Percentiles rank a stretch among this genome's conserved stretches.
Conservation (phyloP, 2,113 vertebrate species). For the Halichoeres trimaculatus region DNA sequence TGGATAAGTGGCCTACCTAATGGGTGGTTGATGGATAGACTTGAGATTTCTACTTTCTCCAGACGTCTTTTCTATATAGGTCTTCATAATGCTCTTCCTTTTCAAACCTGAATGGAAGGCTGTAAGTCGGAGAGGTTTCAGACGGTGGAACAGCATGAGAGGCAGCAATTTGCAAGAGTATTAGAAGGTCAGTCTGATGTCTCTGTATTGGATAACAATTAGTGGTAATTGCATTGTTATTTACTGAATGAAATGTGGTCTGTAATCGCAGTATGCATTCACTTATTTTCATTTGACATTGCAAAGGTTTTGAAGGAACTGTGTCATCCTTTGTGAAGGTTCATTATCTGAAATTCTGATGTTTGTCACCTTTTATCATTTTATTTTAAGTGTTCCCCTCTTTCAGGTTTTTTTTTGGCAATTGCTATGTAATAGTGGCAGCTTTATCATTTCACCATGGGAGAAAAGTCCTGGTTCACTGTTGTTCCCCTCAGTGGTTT, state of each 20-base stretch:
- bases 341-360: neutral
- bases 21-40: too few species aligned
- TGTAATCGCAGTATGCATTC: neutral
- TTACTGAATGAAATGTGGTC: neutral
- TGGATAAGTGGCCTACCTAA: too few species aligned
- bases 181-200: constrained; percentile 33
- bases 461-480: constrained; percentile 11
- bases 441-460: neutral
- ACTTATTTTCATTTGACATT: neutral
- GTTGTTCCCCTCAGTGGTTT: constrained; percentile 29
- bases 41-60: constrained; percentile 4
- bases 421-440: neutral
- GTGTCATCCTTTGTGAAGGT: constrained; percentile 20
- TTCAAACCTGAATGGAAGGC: constrained; percentile 2
- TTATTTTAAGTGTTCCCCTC: neutral
- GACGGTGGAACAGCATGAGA: neutral
- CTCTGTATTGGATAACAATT: constrained; percentile 10
- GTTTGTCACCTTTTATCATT: too few species aligned
- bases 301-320: constrained; percentile 13
- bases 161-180: neutral
- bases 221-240: constrained; percentile 30
- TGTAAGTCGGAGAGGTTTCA: constrained; percentile 25
- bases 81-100: constrained; percentile 9
- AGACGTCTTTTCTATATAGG: constrained; percentile 21
- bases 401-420: neutral